phyloP scores from a whole-genome alignment of 2,113 vertebrate genomes.

The Collichthys lucidus region DNA sequence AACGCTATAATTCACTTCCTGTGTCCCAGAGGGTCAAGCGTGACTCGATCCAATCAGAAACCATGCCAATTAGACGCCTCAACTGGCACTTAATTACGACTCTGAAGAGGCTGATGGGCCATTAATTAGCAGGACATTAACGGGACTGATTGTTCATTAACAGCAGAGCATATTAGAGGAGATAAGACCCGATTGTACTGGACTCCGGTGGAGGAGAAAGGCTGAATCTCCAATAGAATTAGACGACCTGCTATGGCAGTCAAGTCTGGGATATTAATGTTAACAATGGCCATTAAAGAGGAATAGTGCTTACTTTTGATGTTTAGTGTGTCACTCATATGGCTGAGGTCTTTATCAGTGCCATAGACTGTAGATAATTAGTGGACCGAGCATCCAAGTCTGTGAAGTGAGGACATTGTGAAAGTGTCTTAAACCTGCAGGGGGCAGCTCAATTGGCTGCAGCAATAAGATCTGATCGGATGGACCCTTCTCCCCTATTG shows the following conservation, averaged over 20 bases:
- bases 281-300: slow-evolving; percentile 63
- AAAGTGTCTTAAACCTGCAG: no score
- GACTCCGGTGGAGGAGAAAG: slow-evolving; percentile 68
- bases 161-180: slow-evolving; percentile 79
- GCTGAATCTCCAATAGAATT: slow-evolving; percentile 66
- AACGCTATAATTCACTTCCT: slow-evolving; percentile 78
- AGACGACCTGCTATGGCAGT: slow-evolving; percentile 71
- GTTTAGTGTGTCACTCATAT: slow-evolving; percentile 41
- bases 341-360: slow-evolving; percentile 29
- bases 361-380: not conserved
- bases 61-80: slow-evolving; percentile 81
- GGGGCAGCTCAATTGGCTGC: no score
- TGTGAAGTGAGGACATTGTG: no score
- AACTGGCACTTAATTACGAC: slow-evolving; percentile 81
- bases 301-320: slow-evolving; percentile 47
- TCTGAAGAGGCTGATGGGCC: slow-evolving; percentile 79
- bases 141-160: slow-evolving; percentile 83
- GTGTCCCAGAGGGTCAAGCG: slow-evolving; percentile 76
- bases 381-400: no score
- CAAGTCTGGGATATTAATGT: slow-evolving; percentile 65
- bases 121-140: slow-evolving; percentile 84
- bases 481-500: no score
- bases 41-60: slow-evolving; percentile 79
- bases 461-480: no score
- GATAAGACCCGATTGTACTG: slow-evolving; percentile 78